Evolutionary conservation across 2,888 invertebrate species (phyloP).

Genomic region (Eupeodes luniger): DNA sequence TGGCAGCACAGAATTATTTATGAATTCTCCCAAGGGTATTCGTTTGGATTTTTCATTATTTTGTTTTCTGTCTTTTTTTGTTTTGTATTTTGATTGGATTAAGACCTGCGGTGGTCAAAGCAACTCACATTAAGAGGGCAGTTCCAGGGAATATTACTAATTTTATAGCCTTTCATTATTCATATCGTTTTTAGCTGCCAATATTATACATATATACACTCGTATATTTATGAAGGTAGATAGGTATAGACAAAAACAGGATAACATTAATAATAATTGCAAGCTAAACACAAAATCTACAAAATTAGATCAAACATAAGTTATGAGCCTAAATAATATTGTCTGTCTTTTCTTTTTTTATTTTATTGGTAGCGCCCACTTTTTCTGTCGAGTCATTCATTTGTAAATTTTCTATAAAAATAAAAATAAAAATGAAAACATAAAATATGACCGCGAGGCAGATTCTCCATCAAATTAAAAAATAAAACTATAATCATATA

Average conservation of each 20-base stretch:
- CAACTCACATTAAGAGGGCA: conserved; percentile 35
- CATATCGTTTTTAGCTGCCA: conserved; percentile 26
- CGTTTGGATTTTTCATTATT: conserved; percentile 53
- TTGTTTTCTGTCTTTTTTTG: conserved; percentile 36
- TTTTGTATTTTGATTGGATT: conserved; percentile 53
- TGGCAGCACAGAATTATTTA: conserved; percentile 54
- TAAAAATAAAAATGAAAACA: neutral
- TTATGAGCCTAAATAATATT: conserved; percentile 29
- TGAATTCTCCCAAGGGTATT: conserved; percentile 49
- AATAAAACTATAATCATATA: conserved; percentile 15
- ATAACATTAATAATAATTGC: conserved; percentile 56
- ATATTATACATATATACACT: neutral
- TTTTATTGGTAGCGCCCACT: conserved; percentile 66
- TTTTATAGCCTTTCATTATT: conserved; percentile 52
- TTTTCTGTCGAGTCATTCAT: conserved; percentile 45
- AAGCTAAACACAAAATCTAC: conserved; percentile 43
- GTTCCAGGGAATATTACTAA: conserved; percentile 53
- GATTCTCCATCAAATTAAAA: conserved; percentile 36
- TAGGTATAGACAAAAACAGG: conserved; percentile 32
- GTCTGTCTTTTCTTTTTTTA: neutral
- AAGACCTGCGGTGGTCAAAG: conserved; percentile 53
- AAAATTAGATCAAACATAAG: conserved; percentile 61
- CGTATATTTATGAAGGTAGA: no score
- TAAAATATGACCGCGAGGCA: conserved; percentile 46
- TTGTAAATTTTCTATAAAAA: conserved; percentile 27